Conservation (phyloP, 2,888 invertebrate genomes). For the Lepidocyrtinus sp. region DNA sequence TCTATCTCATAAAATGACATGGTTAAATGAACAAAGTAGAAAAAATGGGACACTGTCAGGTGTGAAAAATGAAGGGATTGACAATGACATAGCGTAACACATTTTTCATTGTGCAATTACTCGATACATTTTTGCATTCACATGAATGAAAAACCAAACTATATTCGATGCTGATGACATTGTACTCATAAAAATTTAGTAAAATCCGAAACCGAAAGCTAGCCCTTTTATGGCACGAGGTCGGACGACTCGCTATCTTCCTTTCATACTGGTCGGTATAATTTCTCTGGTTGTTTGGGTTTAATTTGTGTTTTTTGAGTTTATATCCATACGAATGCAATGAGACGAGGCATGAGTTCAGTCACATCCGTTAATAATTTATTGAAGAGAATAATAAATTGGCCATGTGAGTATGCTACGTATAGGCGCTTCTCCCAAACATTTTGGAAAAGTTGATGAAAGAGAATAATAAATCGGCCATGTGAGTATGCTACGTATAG, state of each 20-base stretch:
- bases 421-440: too few relatives aligned
- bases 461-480: not conserved
- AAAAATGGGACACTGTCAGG: not conserved
- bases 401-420: not conserved
- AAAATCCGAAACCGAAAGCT: too few relatives aligned
- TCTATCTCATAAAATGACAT: too few relatives aligned
- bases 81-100: slow-evolving; percentile 32
- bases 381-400: not conserved
- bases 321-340: too few relatives aligned
- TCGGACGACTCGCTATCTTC: not conserved
- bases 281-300: too few relatives aligned
- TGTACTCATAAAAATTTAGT: too few relatives aligned
- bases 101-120: slow-evolving; percentile 31
- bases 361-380: slow-evolving; percentile 12
- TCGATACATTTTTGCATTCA: not conserved
- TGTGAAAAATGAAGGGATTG: not conserved
- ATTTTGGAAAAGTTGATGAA: not conserved
- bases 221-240: slow-evolving; percentile 2
- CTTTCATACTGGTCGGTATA: not conserved
- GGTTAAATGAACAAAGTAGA: not conserved
- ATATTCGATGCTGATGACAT: too few relatives aligned
- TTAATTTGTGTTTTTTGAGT: too few relatives aligned
- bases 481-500: too few relatives aligned
- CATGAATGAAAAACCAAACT: not conserved
- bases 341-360: too few relatives aligned